Conservation (phyloP, 2,113 vertebrate species). For the Cyanocitta stelleri region DNA sequence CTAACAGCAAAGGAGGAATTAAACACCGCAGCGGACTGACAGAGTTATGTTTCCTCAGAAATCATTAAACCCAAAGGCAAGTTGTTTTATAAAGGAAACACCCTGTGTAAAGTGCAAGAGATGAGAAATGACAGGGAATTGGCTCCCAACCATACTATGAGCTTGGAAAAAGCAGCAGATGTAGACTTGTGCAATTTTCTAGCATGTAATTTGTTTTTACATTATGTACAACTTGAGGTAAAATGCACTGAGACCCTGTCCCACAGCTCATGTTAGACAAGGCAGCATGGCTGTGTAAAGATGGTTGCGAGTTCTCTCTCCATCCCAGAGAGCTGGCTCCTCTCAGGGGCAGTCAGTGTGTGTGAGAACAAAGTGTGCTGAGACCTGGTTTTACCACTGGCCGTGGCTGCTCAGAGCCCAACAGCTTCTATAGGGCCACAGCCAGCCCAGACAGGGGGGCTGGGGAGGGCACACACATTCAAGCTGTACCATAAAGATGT, state of each 20-base stretch:
- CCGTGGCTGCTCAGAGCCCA: background rate
- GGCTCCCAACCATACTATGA: background rate
- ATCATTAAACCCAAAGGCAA: slow-evolving; percentile 56
- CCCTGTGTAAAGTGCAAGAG: slow-evolving; percentile 30
- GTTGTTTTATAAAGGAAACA: slow-evolving; percentile 54
- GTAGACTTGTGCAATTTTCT: slow-evolving; percentile 11
- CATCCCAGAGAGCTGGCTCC: rapidly evolving
- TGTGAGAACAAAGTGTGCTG: background rate
- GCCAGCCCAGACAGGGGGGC: background rate
- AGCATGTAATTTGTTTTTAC: slow-evolving; percentile 23
- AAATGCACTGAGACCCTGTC: background rate
- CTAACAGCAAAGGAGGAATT: slow-evolving; percentile 24
- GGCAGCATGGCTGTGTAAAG: background rate
- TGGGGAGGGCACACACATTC: background rate
- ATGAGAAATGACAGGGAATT: slow-evolving; percentile 48
- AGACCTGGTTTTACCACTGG: background rate
- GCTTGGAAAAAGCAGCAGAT: slow-evolving; percentile 7
- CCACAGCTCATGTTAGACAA: background rate
- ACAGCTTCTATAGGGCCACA: background rate
- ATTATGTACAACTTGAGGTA: background rate
- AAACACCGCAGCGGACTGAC: background rate
- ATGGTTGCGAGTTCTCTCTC: background rate
- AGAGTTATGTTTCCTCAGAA: slow-evolving; percentile 55
- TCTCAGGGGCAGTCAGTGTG: background rate
- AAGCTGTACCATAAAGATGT: background rate